Conservation (phyloP, 2,888 invertebrate species). For the Linyphia triangularis region DNA sequence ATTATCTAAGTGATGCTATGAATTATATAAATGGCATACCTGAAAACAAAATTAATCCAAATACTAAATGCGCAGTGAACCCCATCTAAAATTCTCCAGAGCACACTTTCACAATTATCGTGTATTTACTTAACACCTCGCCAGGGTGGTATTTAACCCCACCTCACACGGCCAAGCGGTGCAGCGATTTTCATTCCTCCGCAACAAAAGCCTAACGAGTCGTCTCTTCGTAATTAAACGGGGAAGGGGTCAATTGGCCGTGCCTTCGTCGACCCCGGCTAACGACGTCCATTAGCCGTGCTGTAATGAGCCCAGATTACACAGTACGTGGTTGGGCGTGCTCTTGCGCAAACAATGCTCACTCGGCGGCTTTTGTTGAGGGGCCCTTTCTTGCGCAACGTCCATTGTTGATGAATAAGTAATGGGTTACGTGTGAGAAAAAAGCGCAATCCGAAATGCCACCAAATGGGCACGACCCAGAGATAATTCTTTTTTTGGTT, state of each 20-base stretch:
- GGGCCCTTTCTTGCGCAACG: conserved; percentile 18
- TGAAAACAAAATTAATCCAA: too few species aligned
- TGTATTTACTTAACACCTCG: neutral
- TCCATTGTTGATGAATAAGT: conserved; percentile 53
- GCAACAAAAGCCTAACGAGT: neutral
- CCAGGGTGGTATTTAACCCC: neutral
- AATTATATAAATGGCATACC: too few species aligned
- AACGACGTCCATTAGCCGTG: conserved; percentile 40
- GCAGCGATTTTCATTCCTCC: neutral
- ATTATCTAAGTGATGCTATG: too few species aligned
- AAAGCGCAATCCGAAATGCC: conserved; percentile 10
- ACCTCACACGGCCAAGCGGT: neutral
- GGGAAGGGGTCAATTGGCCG: conserved; percentile 45
- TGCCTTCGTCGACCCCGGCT: conserved; percentile 26
- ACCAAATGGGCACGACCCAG: conserved; percentile 42
- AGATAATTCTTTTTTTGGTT: conserved; percentile 12
- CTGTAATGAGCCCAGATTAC: conserved; percentile 59
- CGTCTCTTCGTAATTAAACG: conserved; percentile 50
- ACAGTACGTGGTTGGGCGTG: conserved; percentile 50
- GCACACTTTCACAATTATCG: neutral
- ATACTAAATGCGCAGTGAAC: too few species aligned
- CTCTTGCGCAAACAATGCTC: conserved; percentile 50
- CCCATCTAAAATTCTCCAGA: too few species aligned
- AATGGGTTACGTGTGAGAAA: conserved; percentile 48
- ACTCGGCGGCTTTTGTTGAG: conserved; percentile 36